Conservation (phyloP, 92 coral and sea anemone species). For the Blastomussa wellsi region DNA sequence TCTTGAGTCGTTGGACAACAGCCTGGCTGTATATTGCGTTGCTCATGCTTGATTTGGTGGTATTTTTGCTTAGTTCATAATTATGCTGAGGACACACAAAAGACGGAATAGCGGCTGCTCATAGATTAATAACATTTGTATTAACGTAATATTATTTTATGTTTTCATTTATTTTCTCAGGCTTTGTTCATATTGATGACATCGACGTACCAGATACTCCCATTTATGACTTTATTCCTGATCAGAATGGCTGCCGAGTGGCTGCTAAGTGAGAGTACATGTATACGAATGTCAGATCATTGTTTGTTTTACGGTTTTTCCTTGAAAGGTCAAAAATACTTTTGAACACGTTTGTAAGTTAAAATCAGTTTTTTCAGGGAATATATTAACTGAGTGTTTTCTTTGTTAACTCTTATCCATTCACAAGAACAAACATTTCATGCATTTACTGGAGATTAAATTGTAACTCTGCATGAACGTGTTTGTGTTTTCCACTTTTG, state of each 20-base stretch:
- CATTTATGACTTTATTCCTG: conserved; percentile 29
- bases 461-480: neutral
- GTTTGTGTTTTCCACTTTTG: neutral
- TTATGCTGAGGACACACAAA: no score
- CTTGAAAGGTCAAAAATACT: neutral
- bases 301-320: no score
- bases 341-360: neutral
- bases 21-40: no score
- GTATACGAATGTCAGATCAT: neutral
- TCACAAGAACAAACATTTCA: neutral
- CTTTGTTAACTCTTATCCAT: neutral
- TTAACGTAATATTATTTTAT: neutral
- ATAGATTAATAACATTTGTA: neutral
- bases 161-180: neutral
- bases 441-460: neutral
- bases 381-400: neutral
- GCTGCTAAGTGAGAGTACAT: conserved; percentile 7
- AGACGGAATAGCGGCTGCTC: neutral
- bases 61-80: no score
- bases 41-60: no score
- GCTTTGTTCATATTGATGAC: conserved; percentile 45
- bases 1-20: no score
- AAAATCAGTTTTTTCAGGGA: neutral
- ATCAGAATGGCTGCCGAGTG: conserved; percentile 35
- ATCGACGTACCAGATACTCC: conserved; percentile 18